A percentile compares a stretch with the other conserved stretches of the same genome.
These are phyloP conservation scores for Danio jaintianensis DNA, from an alignment of 2,797 vertebrate genomes.

Conservation along the genomic window DNA sequence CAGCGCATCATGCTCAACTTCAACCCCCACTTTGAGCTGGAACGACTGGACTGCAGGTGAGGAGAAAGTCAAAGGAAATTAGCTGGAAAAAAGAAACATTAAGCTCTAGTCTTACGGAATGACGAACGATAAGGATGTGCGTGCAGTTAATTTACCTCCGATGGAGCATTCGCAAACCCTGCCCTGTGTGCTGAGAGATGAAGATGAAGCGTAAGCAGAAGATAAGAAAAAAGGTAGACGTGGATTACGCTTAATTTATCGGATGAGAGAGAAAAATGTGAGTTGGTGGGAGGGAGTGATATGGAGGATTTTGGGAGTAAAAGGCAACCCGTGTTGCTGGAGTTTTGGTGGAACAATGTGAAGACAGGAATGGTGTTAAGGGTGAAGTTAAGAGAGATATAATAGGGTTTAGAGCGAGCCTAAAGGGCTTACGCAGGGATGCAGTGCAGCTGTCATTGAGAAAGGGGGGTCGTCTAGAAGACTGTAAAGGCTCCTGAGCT, in stretches of 20 bases:
- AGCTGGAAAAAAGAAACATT: slow-evolving; percentile 1
- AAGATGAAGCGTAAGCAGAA: slow-evolving; percentile 19
- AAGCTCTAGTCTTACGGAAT: not conserved
- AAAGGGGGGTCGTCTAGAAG: slow-evolving; percentile 40
- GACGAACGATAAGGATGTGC: slow-evolving; percentile 4
- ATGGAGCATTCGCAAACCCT: not conserved
- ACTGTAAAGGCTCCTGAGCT: slow-evolving; percentile 32
- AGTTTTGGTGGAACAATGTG: slow-evolving; percentile 8
- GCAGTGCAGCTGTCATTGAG: slow-evolving; percentile 51
- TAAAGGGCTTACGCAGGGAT: slow-evolving; percentile 57
- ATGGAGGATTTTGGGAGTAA: slow-evolving; percentile 20
- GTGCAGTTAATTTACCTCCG: slow-evolving; percentile 39
- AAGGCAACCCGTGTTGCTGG: not conserved
- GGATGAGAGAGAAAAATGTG: slow-evolving; percentile 32
- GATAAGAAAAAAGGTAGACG: slow-evolving; percentile 21
- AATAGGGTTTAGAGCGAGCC: slow-evolving; percentile 52
- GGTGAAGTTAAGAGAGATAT: slow-evolving; percentile 50
- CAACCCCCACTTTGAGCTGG: slow-evolving; percentile 98
- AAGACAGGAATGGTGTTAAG: slow-evolving; percentile 35
- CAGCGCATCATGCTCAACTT: slow-evolving; percentile 99
- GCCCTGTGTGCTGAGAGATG: slow-evolving; percentile 12
- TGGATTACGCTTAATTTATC: slow-evolving; percentile 25
- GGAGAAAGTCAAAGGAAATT: slow-evolving; percentile 29
- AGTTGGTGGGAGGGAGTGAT: not conserved
- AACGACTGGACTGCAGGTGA: slow-evolving; percentile 98